Percentiles rank a stretch among this genome's conserved stretches.
Conservation (phyloP, 2,888 invertebrate species). For the Mythimna vitellina region DNA sequence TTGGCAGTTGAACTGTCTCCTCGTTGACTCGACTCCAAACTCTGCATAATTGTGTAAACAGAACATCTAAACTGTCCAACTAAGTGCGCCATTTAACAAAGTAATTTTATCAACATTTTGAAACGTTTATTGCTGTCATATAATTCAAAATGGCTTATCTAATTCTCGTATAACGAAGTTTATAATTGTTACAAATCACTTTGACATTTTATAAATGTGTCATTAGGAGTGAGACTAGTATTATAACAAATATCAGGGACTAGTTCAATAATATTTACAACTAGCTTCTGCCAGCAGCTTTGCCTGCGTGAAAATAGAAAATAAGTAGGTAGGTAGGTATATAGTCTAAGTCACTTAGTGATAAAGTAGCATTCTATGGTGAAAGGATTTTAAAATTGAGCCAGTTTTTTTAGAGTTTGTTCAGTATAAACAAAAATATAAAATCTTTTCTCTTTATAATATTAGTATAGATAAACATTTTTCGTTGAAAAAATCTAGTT, state of each 20-base stretch:
- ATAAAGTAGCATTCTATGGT: too few species aligned
- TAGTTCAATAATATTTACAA: not conserved
- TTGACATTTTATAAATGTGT: slow-evolving; percentile 33
- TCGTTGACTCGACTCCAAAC: slow-evolving; percentile 66
- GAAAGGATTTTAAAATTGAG: too few species aligned
- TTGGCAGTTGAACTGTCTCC: slow-evolving; percentile 72
- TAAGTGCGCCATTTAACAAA: slow-evolving; percentile 29
- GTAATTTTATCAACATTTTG: slow-evolving; percentile 49
- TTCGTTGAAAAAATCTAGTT: slow-evolving; percentile 21
- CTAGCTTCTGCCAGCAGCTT: too few species aligned
- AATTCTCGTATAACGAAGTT: slow-evolving; percentile 41
- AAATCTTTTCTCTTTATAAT: too few species aligned
- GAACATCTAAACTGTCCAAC: slow-evolving; percentile 55
- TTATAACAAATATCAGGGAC: slow-evolving; percentile 9
- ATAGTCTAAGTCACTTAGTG: too few species aligned
- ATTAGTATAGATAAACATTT: not conserved
- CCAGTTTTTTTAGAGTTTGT: too few species aligned
- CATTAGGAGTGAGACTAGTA: slow-evolving; percentile 5
- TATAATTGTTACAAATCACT: slow-evolving; percentile 45
- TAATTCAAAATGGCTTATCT: slow-evolving; percentile 41
- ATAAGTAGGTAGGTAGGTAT: too few species aligned
- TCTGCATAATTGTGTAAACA: slow-evolving; percentile 61
- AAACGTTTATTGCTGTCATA: slow-evolving; percentile 43
- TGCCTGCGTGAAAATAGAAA: too few species aligned
- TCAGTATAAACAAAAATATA: too few species aligned